A percentile compares a stretch with the other conserved stretches of the same genome.
These are phyloP conservation scores for Pseudorectes ferrugineus DNA, from an alignment of 2,113 vertebrate genomes.

Conservation along the genomic window DNA sequence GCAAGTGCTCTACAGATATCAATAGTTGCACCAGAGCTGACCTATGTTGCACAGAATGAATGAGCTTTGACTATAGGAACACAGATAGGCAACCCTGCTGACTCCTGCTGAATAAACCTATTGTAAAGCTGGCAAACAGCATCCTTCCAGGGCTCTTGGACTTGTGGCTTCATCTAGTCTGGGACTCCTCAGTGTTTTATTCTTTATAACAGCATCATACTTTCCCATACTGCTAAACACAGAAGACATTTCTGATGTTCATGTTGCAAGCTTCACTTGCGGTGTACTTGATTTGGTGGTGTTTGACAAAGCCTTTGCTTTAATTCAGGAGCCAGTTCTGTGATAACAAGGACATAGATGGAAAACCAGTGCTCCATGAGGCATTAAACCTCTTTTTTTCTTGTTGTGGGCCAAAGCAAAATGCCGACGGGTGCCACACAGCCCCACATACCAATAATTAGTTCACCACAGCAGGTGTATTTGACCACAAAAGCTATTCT, in stretches of 20 bases:
- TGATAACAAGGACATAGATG: background rate
- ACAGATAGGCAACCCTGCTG: constrained; percentile 45
- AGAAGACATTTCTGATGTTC: background rate
- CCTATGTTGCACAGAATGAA: constrained; percentile 47
- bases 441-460: background rate
- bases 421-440: background rate
- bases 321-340: background rate
- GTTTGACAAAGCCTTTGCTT: background rate
- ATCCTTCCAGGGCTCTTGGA: constrained; percentile 36
- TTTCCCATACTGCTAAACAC: background rate
- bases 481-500: background rate
- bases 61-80: constrained; percentile 46
- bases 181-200: background rate
- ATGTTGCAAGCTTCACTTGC: background rate
- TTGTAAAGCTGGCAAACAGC: constrained; percentile 45
- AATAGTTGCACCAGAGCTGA: constrained; percentile 47
- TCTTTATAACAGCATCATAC: background rate
- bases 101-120: constrained; percentile 45
- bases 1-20: constrained; percentile 38
- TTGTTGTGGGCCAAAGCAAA: constrained; percentile 13
- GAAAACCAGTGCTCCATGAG: background rate
- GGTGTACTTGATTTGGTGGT: background rate
- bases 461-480: background rate
- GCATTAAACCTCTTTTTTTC: background rate
- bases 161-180: constrained; percentile 9